Evolutionary conservation across 2,113 vertebrate genomes (phyloP).

Genomic region (Gymnarchus niloticus): DNA sequence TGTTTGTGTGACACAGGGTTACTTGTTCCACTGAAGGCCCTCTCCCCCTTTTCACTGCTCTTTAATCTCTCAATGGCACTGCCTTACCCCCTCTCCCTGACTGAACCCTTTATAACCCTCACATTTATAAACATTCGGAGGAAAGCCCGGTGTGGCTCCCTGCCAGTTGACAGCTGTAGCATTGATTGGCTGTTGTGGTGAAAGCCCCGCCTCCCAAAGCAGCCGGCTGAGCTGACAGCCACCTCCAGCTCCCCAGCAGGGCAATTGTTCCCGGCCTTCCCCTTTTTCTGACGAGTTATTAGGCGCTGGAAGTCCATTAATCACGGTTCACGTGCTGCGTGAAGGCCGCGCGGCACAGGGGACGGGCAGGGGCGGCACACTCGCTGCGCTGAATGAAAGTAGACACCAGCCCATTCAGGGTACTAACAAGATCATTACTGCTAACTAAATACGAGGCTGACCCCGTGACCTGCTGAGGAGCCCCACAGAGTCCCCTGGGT

Average conservation of each 20-base stretch:
- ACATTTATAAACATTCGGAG: slow-evolving; percentile 15
- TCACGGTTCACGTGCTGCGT: slow-evolving; percentile 54
- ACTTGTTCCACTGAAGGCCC: background rate
- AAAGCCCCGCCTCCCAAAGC: slow-evolving; percentile 38
- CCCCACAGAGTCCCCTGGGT: slow-evolving; percentile 28
- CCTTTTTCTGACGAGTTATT: slow-evolving; percentile 58
- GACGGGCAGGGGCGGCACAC: slow-evolving; percentile 39
- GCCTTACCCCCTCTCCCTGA: background rate
- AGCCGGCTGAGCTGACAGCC: slow-evolving; percentile 47
- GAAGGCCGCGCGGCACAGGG: slow-evolving; percentile 45
- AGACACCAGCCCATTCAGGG: slow-evolving; percentile 56
- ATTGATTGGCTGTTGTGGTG: slow-evolving; percentile 49
- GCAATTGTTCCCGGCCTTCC: slow-evolving; percentile 46
- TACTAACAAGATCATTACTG: slow-evolving; percentile 60
- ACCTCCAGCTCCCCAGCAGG: slow-evolving; percentile 31
- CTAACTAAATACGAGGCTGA: slow-evolving; percentile 64
- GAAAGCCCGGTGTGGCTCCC: slow-evolving; percentile 14
- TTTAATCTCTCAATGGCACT: slow-evolving; percentile 18
- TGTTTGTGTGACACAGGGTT: slow-evolving; percentile 7
- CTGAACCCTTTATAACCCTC: background rate
- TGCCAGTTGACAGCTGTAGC: slow-evolving; percentile 58
- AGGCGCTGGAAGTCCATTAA: slow-evolving; percentile 57
- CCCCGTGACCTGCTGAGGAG: slow-evolving; percentile 51
- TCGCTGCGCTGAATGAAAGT: slow-evolving; percentile 47
- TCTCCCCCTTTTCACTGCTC: background rate